A percentile compares a stretch with the other conserved stretches of the same genome.
Conservation (phyloP, 37 sponge, comb jelly and placozoan genomes). For the Ephydatia muelleri region DNA sequence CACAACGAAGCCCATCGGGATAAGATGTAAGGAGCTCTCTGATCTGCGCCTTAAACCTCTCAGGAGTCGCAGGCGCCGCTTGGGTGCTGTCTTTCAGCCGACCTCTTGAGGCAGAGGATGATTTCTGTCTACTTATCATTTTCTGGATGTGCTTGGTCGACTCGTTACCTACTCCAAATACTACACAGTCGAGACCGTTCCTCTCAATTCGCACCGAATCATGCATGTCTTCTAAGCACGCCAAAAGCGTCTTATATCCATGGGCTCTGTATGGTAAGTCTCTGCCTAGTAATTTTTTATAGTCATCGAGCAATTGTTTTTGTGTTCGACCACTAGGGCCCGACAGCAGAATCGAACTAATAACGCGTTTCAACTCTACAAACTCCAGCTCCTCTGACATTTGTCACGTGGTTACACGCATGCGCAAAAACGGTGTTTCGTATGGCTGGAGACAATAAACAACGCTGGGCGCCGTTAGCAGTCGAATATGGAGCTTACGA, state of each 20-base stretch:
- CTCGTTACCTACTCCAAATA: constrained; percentile 32
- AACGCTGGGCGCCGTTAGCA: constrained; percentile 40
- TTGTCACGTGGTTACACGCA: background rate
- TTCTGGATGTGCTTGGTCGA: constrained; percentile 28
- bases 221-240: constrained; percentile 24
- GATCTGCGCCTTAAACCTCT: constrained; percentile 24
- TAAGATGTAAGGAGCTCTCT: constrained; percentile 38
- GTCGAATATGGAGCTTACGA: constrained; percentile 72
- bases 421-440: background rate
- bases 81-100: background rate
- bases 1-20: constrained; percentile 40
- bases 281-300: constrained; percentile 18
- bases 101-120: background rate
- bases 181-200: background rate
- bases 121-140: constrained; percentile 38
- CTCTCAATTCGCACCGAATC: constrained; percentile 10
- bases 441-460: background rate
- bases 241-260: constrained; percentile 37
- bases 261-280: constrained; percentile 14
- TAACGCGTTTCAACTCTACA: constrained; percentile 17
- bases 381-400: constrained; percentile 6
- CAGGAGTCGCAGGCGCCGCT: constrained; percentile 3
- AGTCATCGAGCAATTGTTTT: constrained; percentile 37
- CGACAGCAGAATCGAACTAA: constrained; percentile 53
- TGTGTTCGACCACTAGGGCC: constrained; percentile 48